Percentiles rank a stretch among this genome's conserved stretches.
phyloP scores from a whole-genome alignment of 2,113 vertebrate genomes.

The Chinchilla lanigera region DNA sequence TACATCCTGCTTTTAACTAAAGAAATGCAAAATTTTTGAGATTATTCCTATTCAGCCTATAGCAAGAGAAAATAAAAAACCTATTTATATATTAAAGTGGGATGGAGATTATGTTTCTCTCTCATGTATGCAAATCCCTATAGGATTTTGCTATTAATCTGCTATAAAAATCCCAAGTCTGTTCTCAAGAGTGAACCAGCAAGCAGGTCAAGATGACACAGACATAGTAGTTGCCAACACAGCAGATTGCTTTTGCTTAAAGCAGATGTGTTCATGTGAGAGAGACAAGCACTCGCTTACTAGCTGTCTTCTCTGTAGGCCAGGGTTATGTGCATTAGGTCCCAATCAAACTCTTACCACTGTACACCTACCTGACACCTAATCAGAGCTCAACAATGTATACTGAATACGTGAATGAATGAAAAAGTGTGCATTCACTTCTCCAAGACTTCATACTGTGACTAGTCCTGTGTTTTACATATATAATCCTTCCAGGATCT shows the following conservation, averaged over 20 bases:
- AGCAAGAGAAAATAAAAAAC: constrained; percentile 36
- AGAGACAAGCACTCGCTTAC: not conserved
- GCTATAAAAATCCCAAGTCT: not conserved
- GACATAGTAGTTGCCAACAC: not conserved
- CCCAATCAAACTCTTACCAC: not conserved
- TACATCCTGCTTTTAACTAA: not conserved
- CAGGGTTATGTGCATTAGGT: not conserved
- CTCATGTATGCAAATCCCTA: not conserved
- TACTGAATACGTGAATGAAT: not conserved
- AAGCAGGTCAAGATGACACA: not conserved
- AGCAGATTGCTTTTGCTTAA: not conserved
- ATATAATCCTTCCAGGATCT: not conserved
- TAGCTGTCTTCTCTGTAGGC: not conserved
- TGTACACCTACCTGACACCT: not conserved
- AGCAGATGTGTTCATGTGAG: not conserved
- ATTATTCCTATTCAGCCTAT: not conserved
- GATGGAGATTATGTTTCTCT: not conserved
- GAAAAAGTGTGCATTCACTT: not conserved
- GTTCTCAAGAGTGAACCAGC: not conserved
- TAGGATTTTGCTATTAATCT: not conserved
- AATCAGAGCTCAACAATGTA: not conserved
- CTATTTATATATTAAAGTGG: constrained; percentile 12
- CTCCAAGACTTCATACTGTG: not conserved
- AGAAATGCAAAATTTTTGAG: not conserved
- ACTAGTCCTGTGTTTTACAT: not conserved